Percentiles rank a stretch among this genome's conserved stretches.
Conservation (phyloP, 92 coral and sea anemone genomes). For the Micromussa lordhowensis region DNA sequence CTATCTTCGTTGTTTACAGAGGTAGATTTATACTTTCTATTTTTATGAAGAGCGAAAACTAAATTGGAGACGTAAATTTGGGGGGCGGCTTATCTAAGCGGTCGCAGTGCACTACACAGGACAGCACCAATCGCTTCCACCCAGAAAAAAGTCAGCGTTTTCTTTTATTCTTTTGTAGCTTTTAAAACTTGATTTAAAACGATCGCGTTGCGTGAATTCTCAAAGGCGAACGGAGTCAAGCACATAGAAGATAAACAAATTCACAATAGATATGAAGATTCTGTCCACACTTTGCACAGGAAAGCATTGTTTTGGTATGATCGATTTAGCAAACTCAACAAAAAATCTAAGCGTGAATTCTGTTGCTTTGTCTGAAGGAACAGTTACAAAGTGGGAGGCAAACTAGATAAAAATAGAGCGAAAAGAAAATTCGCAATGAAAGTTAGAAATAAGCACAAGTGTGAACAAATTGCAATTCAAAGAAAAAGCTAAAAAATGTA, state of each 20-base stretch:
- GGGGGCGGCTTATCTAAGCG: neutral
- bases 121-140: neutral
- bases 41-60: slow-evolving; percentile 19
- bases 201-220: neutral
- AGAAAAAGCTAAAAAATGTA: neutral
- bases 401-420: neutral
- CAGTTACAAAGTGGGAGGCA: no score
- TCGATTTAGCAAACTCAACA: slow-evolving; percentile 27
- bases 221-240: slow-evolving; percentile 1
- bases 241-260: slow-evolving; percentile 16
- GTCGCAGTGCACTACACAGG: neutral
- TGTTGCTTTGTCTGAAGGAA: neutral
- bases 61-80: neutral
- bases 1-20: slow-evolving; percentile 4
- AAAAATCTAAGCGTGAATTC: neutral
- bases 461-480: neutral
- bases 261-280: slow-evolving; percentile 15
- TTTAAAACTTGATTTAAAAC: neutral
- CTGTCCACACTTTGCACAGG: neutral
- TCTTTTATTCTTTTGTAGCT: neutral
- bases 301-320: slow-evolving; percentile 21
- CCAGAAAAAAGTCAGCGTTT: neutral
- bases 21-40: slow-evolving; percentile 22
- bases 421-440: neutral
- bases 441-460: neutral